Base-by-base conservation (phyloP, 1,140 invertebrate species). In the Drosophila repleta region DNA sequence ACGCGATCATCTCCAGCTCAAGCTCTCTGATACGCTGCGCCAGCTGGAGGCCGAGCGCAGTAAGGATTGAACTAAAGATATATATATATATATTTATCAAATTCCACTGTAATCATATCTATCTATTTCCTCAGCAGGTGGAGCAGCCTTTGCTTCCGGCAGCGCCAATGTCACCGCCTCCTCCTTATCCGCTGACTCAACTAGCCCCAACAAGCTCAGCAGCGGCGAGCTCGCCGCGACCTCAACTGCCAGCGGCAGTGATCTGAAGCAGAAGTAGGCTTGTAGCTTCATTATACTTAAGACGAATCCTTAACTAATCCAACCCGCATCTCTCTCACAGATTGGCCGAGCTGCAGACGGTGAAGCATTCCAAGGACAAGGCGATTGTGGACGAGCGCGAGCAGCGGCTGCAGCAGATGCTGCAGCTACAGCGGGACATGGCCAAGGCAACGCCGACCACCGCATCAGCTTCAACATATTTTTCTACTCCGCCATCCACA, bases 1-100 rank as follows among this genome's bases (percentile, higher is more conserved):
- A 90, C 93, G 96, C 58, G 96, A 97, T 89, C 96, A 95, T 0
- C 91, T 97, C 39, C 96, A 97, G 77, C 90, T 97, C 17, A 94
- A 96, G 67, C 89, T 98, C 1, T 97, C 96, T 0, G 96, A 96
- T 88, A 95, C 96, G 1, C 93, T 97, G 26, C 93, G 96, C 39
- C 93, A 95, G 26, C 94, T 95, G 79, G 96, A 97, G 77, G 93
- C 94, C 11, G 90, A 94, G 17, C 70, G 80, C 37, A 67, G 69
- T 78, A 58, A 82, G 60, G n/a, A n/a, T n/a, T n/a, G n/a, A n/a
- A n/a, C n/a, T n/a, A n/a, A n/a, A n/a, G n/a, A n/a, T n/a, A n/a
- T n/a, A n/a, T n/a, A n/a, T n/a, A n/a, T n/a, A n/a, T n/a, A n/a
- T n/a, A n/a, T n/a, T n/a, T n/a, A 2, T 35, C 2, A 2, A 35